Percentiles rank a stretch among this genome's conserved stretches.
Conservation (phyloP, 2,888 invertebrate species). For the Mesorhabditis sp. region DNA sequence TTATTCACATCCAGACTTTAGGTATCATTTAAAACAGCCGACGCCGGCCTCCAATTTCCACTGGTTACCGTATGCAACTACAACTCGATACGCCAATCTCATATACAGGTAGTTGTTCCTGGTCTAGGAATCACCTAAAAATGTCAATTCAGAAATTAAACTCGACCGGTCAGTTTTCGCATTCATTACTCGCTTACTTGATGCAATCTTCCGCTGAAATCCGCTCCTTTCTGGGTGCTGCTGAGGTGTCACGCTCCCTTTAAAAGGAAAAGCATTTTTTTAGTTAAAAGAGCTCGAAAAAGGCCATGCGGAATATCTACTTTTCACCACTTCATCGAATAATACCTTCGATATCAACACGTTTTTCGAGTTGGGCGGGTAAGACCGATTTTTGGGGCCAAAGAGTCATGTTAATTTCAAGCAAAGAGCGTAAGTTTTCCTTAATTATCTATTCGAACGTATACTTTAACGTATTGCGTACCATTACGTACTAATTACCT, state of each 20-base stretch:
- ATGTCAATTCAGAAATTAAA: background rate
- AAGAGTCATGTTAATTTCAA: too few relatives aligned
- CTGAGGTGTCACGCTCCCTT: background rate
- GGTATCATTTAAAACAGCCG: background rate
- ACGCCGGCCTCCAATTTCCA: background rate
- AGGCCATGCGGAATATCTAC: slow-evolving; percentile 2
- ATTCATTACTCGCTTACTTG: background rate
- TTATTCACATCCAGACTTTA: background rate
- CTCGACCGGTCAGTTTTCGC: background rate
- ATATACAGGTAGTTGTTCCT: background rate
- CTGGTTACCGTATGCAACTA: slow-evolving; percentile 2
- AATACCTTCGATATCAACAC: background rate
- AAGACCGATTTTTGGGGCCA: background rate
- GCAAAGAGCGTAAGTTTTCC: too few relatives aligned
- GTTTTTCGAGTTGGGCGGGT: slow-evolving; percentile 1
- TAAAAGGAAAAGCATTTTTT: background rate
- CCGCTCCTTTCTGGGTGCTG: background rate
- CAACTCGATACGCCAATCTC: background rate
- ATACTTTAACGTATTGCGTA: too few relatives aligned
- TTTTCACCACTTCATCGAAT: background rate
- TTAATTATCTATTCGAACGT: too few relatives aligned
- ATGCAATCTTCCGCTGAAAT: background rate
- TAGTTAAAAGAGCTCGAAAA: background rate
- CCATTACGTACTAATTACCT: too few relatives aligned
- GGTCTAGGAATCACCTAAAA: too few relatives aligned